These are phyloP conservation scores for Otis tarda DNA, from an alignment of 2,113 vertebrate species.

Conservation along the genomic window DNA sequence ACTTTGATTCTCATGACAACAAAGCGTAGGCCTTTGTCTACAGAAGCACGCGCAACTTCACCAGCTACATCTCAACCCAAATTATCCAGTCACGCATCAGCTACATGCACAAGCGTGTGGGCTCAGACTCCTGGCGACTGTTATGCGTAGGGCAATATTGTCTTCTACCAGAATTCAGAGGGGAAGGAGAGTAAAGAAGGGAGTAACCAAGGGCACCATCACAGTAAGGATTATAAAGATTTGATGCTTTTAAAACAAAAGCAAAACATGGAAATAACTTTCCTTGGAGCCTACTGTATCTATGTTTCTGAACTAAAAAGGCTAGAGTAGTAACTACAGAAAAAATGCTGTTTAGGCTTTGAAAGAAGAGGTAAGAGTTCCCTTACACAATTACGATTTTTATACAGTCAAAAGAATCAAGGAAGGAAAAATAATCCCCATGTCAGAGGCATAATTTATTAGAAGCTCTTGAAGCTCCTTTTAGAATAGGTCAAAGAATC, in stretches of 20 bases:
- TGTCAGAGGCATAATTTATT: neutral
- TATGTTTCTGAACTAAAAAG: neutral
- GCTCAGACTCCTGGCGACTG: neutral
- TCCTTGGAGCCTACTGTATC: neutral
- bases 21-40: neutral
- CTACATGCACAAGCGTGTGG: fast-evolving
- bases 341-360: neutral
- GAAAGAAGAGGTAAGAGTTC: neutral
- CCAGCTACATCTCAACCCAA: neutral
- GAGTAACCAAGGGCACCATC: neutral
- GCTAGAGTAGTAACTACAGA: neutral
- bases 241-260: neutral
- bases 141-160: fast-evolving
- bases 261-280: neutral
- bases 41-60: neutral
- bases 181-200: neutral
- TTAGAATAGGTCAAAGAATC: neutral
- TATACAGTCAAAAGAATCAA: neutral
- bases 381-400: neutral
- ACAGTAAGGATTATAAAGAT: neutral
- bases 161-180: neutral
- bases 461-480: neutral
- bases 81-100: fast-evolving
- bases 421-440: neutral
- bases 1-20: neutral